Percentiles rank a stretch among this genome's conserved stretches.
Evolutionary conservation across 2,888 invertebrate species (phyloP).

Genomic region (Troides helena): DNA sequence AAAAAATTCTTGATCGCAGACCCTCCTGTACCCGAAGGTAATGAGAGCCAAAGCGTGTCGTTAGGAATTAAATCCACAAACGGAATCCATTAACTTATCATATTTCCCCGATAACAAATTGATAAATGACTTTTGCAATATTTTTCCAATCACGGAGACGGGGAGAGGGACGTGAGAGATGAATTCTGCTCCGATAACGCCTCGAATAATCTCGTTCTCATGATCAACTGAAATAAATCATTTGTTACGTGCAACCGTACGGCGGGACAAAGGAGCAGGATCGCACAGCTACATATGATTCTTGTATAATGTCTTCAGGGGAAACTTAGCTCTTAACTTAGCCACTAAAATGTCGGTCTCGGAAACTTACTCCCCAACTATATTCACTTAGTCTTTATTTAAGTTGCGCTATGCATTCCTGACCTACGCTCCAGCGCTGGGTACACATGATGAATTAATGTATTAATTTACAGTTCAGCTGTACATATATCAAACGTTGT

Average conservation of each 20-base stretch:
- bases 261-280: not conserved
- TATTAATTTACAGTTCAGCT: not conserved
- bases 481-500: too few species aligned
- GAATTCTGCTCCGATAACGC: constrained; percentile 12
- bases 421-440: not conserved
- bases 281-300: not conserved
- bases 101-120: constrained; percentile 64
- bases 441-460: not conserved
- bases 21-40: too few species aligned
- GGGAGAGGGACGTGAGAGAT: constrained; percentile 29
- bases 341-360: not conserved
- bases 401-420: constrained; percentile 7
- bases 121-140: constrained; percentile 60
- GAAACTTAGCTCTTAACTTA: constrained; percentile 13
- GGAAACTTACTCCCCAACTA: constrained; percentile 13
- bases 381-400: constrained; percentile 21
- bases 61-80: constrained; percentile 59
- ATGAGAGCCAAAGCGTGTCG: too few species aligned
- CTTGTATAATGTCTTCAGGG: not conserved
- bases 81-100: constrained; percentile 70
- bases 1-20: too few species aligned
- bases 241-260: not conserved
- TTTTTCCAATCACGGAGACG: constrained; percentile 44
- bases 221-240: constrained; percentile 5
- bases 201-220: not conserved